Base-by-base conservation (phyloP, 92 coral and sea anemone genomes). In the Paragorgia papillata region DNA sequence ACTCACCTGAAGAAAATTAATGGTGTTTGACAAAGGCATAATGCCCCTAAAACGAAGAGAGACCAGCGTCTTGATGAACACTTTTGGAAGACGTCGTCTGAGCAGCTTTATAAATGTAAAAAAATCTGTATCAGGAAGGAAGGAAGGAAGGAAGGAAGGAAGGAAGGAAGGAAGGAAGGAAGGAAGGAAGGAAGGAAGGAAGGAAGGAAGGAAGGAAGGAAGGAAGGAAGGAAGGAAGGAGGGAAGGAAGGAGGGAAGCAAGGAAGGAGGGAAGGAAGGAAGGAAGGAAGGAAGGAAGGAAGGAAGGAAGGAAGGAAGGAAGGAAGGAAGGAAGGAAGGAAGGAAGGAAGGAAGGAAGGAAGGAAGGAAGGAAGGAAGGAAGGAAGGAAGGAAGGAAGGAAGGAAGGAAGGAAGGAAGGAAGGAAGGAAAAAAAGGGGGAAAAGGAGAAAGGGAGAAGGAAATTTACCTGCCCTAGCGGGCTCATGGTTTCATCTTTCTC, bases 391-490 rank as follows among this genome's bases (percentile, higher is more conserved):
- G 53, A 15, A n/a, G n/a, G n/a, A 46, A 15, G 53, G 12, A 37
- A 4, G 53, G 53, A 46, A n/a, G 53, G n/a, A 15, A 46, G 53
- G 53, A 15, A 15, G 15, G 53, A 15, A 15, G 12, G n/a, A n/a
- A 15, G 53, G n/a, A 15, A 15, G n/a, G 53, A 15, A 15, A 46
- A 2, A 15, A n/a, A n/a, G 12, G 53, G n/a, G n/a, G 12, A n/a
- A 15, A 15, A 15, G n/a, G 53, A 46, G 53, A n/a, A n/a, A 46
- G 12, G 53, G 53, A 15, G 2, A 15, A 15, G 15, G 15, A 46
- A 28, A 32, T 48, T 43, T 50, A 90, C 97, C 91, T 93, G 96
- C 43, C 92, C 91, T 31, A 93, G 73, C 0, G 97, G 97, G 21
- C 91, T 93, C 41, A 93, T 82, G 20, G 79, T 90, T 50, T 87